These are phyloP conservation scores for Sebastes schlegelii DNA, from an alignment of 2,113 vertebrate genomes.

Conservation along the genomic window DNA sequence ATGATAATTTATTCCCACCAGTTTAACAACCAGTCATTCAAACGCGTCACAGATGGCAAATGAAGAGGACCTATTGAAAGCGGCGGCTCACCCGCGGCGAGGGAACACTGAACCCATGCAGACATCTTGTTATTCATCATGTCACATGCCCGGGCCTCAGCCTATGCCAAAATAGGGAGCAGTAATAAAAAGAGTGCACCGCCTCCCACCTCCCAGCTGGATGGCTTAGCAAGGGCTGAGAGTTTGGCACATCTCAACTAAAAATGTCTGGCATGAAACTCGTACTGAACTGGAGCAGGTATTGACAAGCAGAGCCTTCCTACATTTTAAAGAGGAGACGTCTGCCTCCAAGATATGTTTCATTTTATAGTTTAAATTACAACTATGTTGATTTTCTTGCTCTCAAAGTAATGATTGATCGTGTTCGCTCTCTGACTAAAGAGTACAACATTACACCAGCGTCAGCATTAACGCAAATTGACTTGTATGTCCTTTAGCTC, in stretches of 20 bases:
- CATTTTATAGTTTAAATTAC: conserved; percentile 18
- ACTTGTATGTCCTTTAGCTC: background rate
- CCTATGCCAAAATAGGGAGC: conserved; percentile 30
- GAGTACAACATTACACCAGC: background rate
- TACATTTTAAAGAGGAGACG: conserved; percentile 12
- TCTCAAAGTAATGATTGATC: background rate
- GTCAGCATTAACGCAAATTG: background rate
- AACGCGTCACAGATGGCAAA: conserved; percentile 40
- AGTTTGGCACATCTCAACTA: conserved; percentile 36
- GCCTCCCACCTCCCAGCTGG: conserved; percentile 52
- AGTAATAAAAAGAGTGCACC: conserved; percentile 33
- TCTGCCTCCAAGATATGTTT: conserved; percentile 11
- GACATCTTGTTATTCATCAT: conserved; percentile 51
- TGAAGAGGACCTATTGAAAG: conserved; percentile 22
- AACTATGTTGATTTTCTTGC: background rate
- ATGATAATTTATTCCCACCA: conserved; percentile 11
- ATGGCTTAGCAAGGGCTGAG: conserved; percentile 10
- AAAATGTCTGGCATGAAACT: conserved; percentile 55
- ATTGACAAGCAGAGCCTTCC: conserved; percentile 51
- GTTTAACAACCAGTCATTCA: conserved; percentile 25
- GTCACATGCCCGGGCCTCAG: conserved; percentile 34
- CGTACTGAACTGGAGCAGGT: conserved; percentile 33
- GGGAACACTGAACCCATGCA: conserved; percentile 50
- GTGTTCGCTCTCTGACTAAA: background rate
- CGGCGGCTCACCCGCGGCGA: conserved; percentile 34